These are phyloP conservation scores for Pogonomyrmex californicus DNA, from an alignment of 1,140 invertebrate species.

Conservation along the genomic window DNA sequence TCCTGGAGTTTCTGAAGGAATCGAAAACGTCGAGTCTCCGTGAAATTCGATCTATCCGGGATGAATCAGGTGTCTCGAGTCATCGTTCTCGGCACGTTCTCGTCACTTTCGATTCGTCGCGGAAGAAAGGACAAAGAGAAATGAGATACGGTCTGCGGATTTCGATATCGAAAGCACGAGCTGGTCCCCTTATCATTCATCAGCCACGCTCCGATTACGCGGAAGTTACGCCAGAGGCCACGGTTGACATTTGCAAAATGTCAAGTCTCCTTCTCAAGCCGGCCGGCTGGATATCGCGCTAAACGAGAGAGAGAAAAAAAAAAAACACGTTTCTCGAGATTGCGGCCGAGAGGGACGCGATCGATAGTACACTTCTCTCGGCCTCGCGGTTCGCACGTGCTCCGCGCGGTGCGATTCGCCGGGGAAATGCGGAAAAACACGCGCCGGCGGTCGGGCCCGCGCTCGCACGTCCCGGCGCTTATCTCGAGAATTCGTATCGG, in stretches of 20 bases:
- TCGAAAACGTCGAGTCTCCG: constrained; percentile 2
- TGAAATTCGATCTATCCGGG: neutral
- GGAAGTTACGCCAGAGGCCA: constrained; percentile 27
- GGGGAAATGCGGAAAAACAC: constrained; percentile 2
- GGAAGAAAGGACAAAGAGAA: neutral
- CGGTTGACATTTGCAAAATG: constrained; percentile 78
- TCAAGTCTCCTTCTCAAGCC: constrained; percentile 52
- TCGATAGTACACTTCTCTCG: constrained; percentile 56
- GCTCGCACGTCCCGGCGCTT: neutral
- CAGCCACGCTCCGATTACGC: constrained; percentile 60
- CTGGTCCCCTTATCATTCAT: constrained; percentile 63
- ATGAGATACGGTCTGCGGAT: too few relatives aligned
- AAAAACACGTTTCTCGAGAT: constrained; percentile 41
- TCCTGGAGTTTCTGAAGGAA: neutral
- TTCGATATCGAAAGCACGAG: neutral
- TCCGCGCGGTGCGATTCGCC: neutral
- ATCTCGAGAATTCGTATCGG: neutral
- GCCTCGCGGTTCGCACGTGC: constrained; percentile 32
- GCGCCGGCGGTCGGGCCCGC: neutral
- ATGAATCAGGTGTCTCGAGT: constrained; percentile 67
- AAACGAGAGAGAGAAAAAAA: constrained; percentile 60
- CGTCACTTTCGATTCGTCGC: constrained; percentile 22
- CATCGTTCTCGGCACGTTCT: constrained; percentile 19
- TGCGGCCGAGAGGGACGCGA: constrained; percentile 35
- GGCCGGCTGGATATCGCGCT: constrained; percentile 38